These are phyloP conservation scores for Aurelia aurita complex sp. Pacific DNA, from an alignment of 30 jellyfish, hydroid and myxozoan species.

Conservation along the genomic window DNA sequence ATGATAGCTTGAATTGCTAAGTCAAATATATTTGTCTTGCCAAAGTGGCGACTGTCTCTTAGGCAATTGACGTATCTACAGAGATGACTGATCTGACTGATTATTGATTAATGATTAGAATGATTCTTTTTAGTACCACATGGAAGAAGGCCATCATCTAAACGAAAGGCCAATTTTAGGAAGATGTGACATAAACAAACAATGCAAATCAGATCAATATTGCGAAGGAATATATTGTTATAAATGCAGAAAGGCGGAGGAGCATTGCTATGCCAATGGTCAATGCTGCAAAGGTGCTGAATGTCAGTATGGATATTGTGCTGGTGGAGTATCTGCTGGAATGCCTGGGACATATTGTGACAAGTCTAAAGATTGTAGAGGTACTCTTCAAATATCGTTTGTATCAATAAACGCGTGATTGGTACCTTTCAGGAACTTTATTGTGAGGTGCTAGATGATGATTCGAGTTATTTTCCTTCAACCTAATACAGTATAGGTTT, in stretches of 20 bases:
- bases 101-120: no score
- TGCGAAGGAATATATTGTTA: conserved; percentile 86
- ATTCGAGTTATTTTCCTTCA: no score
- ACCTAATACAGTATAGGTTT: no score
- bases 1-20: no score
- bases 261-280: conserved; percentile 87
- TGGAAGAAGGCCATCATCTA: conserved; percentile 67
- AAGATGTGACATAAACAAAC: conserved; percentile 83
- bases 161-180: conserved; percentile 84
- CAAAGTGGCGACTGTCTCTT: no score
- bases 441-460: no score
- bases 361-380: conserved; percentile 87
- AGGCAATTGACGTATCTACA: no score
- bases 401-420: no score
- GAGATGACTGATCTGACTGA: no score
- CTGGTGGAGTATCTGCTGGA: conserved; percentile 83
- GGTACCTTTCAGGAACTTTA: no score
- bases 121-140: no score
- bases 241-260: conserved; percentile 81
- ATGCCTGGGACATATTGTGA: conserved; percentile 97
- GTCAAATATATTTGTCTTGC: no score
- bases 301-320: conserved; percentile 93
- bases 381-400: conserved; percentile 9
- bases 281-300: conserved; percentile 92
- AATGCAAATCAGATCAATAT: conserved; percentile 79